Base-by-base conservation (phyloP, 92 coral and sea anemone species). In the Phenganax marumi region DNA sequence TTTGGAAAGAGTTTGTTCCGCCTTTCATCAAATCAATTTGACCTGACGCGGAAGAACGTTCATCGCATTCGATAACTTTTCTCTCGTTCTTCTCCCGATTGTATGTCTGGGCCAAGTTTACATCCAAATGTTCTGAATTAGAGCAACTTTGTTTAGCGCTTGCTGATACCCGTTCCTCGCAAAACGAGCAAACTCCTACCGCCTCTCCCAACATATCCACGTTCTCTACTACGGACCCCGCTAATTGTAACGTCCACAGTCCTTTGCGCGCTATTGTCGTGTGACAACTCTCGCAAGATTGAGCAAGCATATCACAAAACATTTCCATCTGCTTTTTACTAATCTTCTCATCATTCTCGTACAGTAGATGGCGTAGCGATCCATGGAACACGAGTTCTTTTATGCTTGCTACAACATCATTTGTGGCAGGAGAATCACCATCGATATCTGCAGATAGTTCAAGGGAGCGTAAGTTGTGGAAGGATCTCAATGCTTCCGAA, bases 201-300 rank as follows among this genome's bases (percentile, higher is more conserved):
- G 26, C 23, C 50, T 23, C 22, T 16, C 65, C 80, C 13, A 75
- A 10, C 50, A n/a, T 26, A 26, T 55, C 66, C 46, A 46, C 52
- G 60, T 75, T 52, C 0, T 43, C 55, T 0, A 53, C 2, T 11
- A 57, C 17, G 23, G 49, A 19, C 47, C 50, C 80, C 8, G 55
- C 64, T 16, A 75, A 50, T 52, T 49, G 80, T 50, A 75, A 75
- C 10, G 47, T 21, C 43, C 80, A 33, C 50, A 75, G 56, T 75
- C 80, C 80, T 23, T 54, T 25, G 18, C 17, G 47, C 10, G 65
- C 8, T 0, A 22, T 7, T 13, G 70, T 64, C 26, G 16, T 21
- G 5, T 9, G 70, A 64, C 70, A 64, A 3, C 47, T 21, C 47
- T 64, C 70, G 47, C 70, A 64, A 21, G 70, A 64, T 19, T 10